Evolutionary conservation across 2,113 vertebrate species (phyloP), one percentile per base, ranked within the genome.

Genomic region (Cricetomys ansorgei): DNA sequence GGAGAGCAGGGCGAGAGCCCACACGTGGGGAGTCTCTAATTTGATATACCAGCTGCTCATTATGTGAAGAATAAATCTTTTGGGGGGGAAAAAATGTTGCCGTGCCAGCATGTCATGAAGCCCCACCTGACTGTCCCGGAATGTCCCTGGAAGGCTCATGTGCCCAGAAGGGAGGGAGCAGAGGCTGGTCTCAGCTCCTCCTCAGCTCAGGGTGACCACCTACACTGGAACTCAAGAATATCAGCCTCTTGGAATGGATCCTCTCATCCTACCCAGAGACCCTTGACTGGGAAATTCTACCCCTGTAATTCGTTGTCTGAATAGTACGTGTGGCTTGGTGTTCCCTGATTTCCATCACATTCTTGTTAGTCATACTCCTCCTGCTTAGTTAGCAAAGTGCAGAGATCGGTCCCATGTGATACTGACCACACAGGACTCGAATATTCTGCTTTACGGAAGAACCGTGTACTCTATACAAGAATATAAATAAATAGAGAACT

Each of bases 1-100:
- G 89, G 48, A 88, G 62, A 89, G 45, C 0, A 43, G 94, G 90
- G 96, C 53, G 64, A 80, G 37, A 87, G 89, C 86, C 88, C 85
- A 59, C 11, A 25, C 23, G 81, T 94, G 43, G 53, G 69, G 83
- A 73, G 92, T 85, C 64, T 97, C 59, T 93, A 77, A 76, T 96
- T 77, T 79, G 65, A 67, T 94, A 77, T 93, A 97, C 95, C 95
- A 97, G 89, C 88, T 67, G 69, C 70, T 97, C n/a, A 86, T 95
- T 94, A 72, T 69, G 48, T 77, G 34, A 13, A 59, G 91, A 91
- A 84, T 43, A 93, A 43, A 79, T 77, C 40, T 0, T 15, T 67
- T 45, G 94, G 79, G 76, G 31, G 1, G 7, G 15, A 25, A 80
- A 55, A 67, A 83, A n/a, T 50, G 75, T 84, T 93, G 70, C 34